These are phyloP conservation scores for Agriotes lineatus DNA, from an alignment of 2,888 invertebrate genomes.

Conservation along the genomic window DNA sequence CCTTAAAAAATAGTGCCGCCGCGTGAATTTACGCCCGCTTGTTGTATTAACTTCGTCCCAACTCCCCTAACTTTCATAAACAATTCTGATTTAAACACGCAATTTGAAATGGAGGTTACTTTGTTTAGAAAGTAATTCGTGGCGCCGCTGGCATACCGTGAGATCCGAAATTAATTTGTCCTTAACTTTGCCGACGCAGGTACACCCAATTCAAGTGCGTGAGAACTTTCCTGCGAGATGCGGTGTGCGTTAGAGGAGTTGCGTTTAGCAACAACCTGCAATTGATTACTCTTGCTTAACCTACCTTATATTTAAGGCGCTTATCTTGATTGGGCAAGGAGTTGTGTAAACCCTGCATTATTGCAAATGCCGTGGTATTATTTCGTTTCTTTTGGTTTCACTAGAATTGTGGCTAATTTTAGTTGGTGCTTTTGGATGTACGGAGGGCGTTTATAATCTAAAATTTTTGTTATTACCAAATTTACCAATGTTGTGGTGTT, in stretches of 20 bases:
- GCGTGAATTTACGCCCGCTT: slow-evolving; percentile 3
- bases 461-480: no score
- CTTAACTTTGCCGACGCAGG: slow-evolving; percentile 11
- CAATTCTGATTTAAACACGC: slow-evolving; percentile 23
- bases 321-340: not conserved
- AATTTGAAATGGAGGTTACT: slow-evolving; percentile 16
- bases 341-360: not conserved
- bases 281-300: slow-evolving; percentile 2
- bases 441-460: no score
- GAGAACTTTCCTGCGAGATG: slow-evolving; percentile 19
- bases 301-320: not conserved
- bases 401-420: no score
- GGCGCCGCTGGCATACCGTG: slow-evolving; percentile 7
- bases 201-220: slow-evolving; percentile 20
- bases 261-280: slow-evolving; percentile 7
- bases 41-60: not conserved
- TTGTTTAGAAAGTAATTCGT: slow-evolving; percentile 14
- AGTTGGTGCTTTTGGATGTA: no score
- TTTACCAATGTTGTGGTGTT: no score
- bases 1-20: slow-evolving; percentile 14
- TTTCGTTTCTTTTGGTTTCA: no score
- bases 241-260: not conserved
- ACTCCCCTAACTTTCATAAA: slow-evolving; percentile 12
- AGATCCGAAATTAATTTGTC: slow-evolving; percentile 23
- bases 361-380: not conserved